phyloP scores from a whole-genome alignment of 2,888 invertebrate genomes.

The Eustalomyia histrio region DNA sequence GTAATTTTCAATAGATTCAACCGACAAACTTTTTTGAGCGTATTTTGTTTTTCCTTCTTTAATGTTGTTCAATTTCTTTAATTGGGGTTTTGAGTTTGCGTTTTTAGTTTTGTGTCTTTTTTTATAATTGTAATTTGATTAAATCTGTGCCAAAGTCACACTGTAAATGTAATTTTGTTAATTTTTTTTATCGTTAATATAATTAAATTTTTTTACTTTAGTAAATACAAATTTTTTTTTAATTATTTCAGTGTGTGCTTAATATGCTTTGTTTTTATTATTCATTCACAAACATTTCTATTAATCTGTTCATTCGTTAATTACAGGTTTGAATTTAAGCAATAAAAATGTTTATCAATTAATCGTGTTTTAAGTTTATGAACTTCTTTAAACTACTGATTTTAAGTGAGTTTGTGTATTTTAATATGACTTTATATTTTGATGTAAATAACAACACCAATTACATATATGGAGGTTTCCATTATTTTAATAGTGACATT shows the following conservation, averaged over 20 bases:
- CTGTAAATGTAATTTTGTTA: slow-evolving; percentile 16
- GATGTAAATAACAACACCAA: too few species aligned
- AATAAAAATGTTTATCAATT: not conserved
- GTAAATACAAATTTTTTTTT: not conserved
- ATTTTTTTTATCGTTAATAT: not conserved
- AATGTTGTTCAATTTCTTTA: slow-evolving; percentile 25
- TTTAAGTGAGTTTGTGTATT: too few species aligned
- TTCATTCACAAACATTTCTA: not conserved
- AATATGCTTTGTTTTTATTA: not conserved
- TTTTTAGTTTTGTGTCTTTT: not conserved
- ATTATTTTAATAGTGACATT: too few species aligned
- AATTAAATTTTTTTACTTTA: not conserved
- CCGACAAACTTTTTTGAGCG: too few species aligned
- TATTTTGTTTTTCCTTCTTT: not conserved
- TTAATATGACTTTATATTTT: too few species aligned
- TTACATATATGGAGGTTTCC: slow-evolving; percentile 4
- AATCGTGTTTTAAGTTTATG: slow-evolving; percentile 7
- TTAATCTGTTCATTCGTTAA: not conserved
- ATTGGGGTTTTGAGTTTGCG: slow-evolving; percentile 16
- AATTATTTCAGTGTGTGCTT: not conserved
- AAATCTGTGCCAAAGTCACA: slow-evolving; percentile 47
- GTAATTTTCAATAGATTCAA: too few species aligned
- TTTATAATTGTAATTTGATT: not conserved
- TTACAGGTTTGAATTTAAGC: not conserved
- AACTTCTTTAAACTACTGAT: not conserved